Evolutionary conservation across 2,113 vertebrate genomes (phyloP).

Genomic region (Philantomba maxwellii): DNA sequence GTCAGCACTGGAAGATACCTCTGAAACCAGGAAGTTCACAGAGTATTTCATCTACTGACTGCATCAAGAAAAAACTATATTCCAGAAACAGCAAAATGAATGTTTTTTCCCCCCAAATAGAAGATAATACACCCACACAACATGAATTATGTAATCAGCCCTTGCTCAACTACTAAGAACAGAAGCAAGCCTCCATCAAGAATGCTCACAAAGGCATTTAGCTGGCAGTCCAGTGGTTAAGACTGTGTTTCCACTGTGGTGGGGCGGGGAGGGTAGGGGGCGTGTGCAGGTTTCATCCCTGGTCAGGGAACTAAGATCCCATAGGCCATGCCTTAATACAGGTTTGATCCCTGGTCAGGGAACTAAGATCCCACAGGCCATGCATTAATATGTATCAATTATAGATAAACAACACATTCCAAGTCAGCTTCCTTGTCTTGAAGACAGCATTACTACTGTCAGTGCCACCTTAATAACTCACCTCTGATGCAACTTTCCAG

Average conservation of each 20-base stretch:
- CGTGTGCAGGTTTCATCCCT: too few relatives aligned
- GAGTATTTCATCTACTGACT: not conserved
- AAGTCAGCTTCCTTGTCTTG: not conserved
- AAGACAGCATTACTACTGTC: not conserved
- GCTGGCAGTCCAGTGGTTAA: not conserved
- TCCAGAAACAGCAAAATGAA: conserved; percentile 9
- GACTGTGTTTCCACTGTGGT: not conserved
- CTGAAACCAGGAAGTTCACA: not conserved
- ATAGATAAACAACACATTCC: not conserved
- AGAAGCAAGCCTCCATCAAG: not conserved
- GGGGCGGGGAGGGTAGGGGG: too few relatives aligned
- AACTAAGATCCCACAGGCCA: not conserved
- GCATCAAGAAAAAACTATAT: not conserved
- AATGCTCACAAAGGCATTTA: not conserved
- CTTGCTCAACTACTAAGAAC: not conserved
- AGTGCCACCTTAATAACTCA: not conserved
- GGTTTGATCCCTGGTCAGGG: not conserved
- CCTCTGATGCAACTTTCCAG: not conserved
- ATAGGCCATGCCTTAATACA: not conserved
- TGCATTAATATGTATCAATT: not conserved
- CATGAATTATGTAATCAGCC: not conserved
- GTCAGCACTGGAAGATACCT: not conserved
- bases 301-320: not conserved
- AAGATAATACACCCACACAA: not conserved
- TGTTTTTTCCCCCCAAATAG: not conserved